Evolutionary conservation across 2,888 invertebrate species (phyloP), one percentile per base, ranked within the genome.

Genomic region (Apamea sordens): DNA sequence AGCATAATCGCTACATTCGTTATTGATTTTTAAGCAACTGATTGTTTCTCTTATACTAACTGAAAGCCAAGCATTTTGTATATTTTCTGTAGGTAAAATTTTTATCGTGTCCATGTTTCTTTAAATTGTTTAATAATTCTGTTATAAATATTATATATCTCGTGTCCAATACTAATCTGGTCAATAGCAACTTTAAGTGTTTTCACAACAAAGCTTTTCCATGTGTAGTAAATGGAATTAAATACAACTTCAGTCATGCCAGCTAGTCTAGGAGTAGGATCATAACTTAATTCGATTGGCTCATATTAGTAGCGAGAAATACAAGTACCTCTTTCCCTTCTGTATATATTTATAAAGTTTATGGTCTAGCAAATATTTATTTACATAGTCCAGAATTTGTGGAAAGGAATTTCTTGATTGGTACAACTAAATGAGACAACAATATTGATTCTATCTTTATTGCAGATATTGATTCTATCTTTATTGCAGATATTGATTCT

Each of bases 221-320:
- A 59, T 74, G 18, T 68, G 56, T 74, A 64, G 63, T 79, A 47
- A 76, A 80, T 80, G 73, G 18, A 79, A 73, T 80, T 84, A 80
- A 80, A 61, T 69, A 70, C 75, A 76, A 76, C 70, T 83, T 71
- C 76, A 83, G 47, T 81, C 67, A 73, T 63, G 36, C 82, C n/a
- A 77, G 61, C 44, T 24, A 71, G 73, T 74, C 71, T 82, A 47
- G 15, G 2, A 76, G 53, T 77, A 59, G 56, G n/a, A 75, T 77
- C 56, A 77, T 84, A 86, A 84, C 47, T 84, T 85, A 77, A 85
- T 77, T 72, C 73, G 36, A 82, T 84, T 84, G 72, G 68, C 61
- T 77, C 82, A 77, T 71, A 77, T 85, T 77, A 85, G 68, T 65
- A 65, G 28, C 64, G 1, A 77, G 74, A 41, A 56, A 21, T 18